phyloP scores from a whole-genome alignment of 2,113 vertebrate genomes.

The Chaenogobius annularis region DNA sequence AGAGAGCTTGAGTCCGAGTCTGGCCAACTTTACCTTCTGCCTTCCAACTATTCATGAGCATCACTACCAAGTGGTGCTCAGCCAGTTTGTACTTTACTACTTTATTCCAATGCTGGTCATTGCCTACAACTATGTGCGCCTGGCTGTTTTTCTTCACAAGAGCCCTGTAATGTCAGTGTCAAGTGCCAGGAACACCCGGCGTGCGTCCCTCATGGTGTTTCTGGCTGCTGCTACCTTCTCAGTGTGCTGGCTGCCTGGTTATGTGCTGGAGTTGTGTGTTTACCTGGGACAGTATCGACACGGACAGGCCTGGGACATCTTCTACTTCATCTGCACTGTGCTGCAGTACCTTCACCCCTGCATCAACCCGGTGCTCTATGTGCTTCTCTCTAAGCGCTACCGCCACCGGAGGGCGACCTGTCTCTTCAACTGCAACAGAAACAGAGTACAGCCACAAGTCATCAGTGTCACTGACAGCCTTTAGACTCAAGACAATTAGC shows the following conservation, averaged over 20 bases:
- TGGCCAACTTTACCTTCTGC: conserved; percentile 67
- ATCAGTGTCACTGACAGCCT: conserved; percentile 60
- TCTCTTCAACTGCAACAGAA: conserved; percentile 59
- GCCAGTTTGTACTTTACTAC: conserved; percentile 76
- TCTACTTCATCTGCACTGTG: conserved; percentile 72
- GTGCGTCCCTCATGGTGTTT: conserved; percentile 77
- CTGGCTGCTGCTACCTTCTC: conserved; percentile 76
- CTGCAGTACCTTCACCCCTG: conserved; percentile 74
- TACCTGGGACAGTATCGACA: conserved; percentile 72
- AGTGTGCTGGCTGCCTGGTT: conserved; percentile 76
- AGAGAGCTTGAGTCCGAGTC: conserved; percentile 47
- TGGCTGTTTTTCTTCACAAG: conserved; percentile 74
- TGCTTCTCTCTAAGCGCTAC: conserved; percentile 71
- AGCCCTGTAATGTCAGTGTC: conserved; percentile 73
- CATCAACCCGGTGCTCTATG: conserved; percentile 68
- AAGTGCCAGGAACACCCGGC: conserved; percentile 71
- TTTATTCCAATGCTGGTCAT: conserved; percentile 76
- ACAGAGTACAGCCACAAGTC: conserved; percentile 66
- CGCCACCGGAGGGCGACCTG: conserved; percentile 62
- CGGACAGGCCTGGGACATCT: conserved; percentile 65
- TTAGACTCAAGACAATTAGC: conserved; percentile 23
- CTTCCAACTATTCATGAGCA: conserved; percentile 71
- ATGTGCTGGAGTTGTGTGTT: conserved; percentile 73
- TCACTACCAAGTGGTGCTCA: conserved; percentile 74
- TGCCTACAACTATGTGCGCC: conserved; percentile 72